Percentiles rank a stretch among this genome's conserved stretches.
These are phyloP conservation scores for Bursaphelenchus mucronatus DNA, from an alignment of 1,140 invertebrate genomes.

Conservation along the genomic window DNA sequence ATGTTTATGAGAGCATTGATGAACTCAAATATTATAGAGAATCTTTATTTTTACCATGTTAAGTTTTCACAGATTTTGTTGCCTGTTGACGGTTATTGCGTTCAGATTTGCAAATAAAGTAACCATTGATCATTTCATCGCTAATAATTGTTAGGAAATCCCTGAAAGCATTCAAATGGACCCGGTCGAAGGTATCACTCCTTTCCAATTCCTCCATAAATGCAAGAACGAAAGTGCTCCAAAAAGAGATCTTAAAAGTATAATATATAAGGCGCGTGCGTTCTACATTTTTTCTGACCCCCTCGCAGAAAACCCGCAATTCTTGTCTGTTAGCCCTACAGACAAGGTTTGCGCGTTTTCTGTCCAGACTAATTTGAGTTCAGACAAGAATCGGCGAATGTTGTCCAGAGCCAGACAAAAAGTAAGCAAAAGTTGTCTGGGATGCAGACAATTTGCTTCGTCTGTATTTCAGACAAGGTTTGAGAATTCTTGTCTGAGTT, in stretches of 20 bases:
- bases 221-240: slow-evolving; percentile 10
- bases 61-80: neutral
- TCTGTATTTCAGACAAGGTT: too few relatives aligned
- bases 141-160: neutral
- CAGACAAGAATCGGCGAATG: too few relatives aligned
- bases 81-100: neutral
- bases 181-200: slow-evolving; percentile 6
- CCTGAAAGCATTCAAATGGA: slow-evolving; percentile 11
- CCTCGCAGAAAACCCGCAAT: too few relatives aligned
- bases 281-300: too few relatives aligned
- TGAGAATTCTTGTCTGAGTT: too few relatives aligned
- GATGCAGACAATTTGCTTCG: too few relatives aligned
- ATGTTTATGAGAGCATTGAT: slow-evolving; percentile 13
- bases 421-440: too few relatives aligned
- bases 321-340: too few relatives aligned
- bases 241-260: slow-evolving; percentile 5
- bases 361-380: too few relatives aligned
- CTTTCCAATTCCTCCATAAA: slow-evolving; percentile 17
- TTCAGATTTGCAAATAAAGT: neutral
- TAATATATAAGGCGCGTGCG: too few relatives aligned
- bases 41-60: slow-evolving; percentile 10
- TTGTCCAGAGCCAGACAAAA: too few relatives aligned
- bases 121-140: slow-evolving; percentile 13
- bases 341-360: too few relatives aligned
- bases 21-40: slow-evolving; percentile 7